Base-by-base conservation (phyloP, 23 tunicate genomes). In the Aplidium turbinatum region DNA sequence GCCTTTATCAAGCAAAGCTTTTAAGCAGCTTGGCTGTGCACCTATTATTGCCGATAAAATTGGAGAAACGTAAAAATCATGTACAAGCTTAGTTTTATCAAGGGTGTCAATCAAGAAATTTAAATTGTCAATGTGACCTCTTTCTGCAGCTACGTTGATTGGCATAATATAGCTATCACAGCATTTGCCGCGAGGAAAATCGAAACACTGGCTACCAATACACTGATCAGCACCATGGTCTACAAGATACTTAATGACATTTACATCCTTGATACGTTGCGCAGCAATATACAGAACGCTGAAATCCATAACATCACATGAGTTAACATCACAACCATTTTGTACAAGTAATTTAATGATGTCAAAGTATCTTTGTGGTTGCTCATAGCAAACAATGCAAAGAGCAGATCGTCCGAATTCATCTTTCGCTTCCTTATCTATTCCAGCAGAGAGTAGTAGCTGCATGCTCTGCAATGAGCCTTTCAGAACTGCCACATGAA, bases 241-340 rank as follows among this genome's bases (percentile, higher is more conserved):
- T 0, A 84, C 23, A 35, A 84, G 28, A 2, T 35, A 23, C 52
- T 57, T n/a, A 26, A 69, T 38, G 7, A 68, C 47, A 19, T 65
- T 23, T 38, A 56, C 4, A 0, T 25, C 31, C 26, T 68, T 57
- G 23, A n/a, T n/a, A n/a, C 57, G 32, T 33, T 76, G 82, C 3
- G 78, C 78, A 1, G 90, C 90, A 40, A 84, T 31, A 48, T 63
- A 84, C 31, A 84, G 28, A 16, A 75, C 70, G 5, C 76, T 84
- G 70, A 69, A 84, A 16, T 68, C 72, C 6, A 68, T 45, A 19
- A 33, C 47, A 40, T 84, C 82, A 33, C 71, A 33, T 18, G 78
- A 38, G 68, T 84, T 69, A 4, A 84, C 82, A 76, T 76, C 28
- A 46, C 82, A 31, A 18, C 64, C 74, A 19, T 69, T 29, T 31